Percentiles rank a stretch among this genome's conserved stretches.
Conservation (phyloP, 1,140 invertebrate species). For the Phymastichus coffea region DNA sequence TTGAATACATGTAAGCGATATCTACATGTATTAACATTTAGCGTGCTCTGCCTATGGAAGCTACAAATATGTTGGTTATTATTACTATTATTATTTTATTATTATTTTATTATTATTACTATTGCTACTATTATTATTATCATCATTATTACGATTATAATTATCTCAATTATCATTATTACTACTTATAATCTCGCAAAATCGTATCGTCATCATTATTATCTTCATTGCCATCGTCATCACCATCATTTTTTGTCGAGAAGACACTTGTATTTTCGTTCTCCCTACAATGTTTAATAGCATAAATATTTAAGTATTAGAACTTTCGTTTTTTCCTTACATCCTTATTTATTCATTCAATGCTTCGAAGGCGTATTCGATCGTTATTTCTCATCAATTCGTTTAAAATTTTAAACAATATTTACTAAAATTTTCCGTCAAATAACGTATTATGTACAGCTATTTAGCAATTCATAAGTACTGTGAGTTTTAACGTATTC, state of each 20-base stretch:
- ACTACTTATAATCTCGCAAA: slow-evolving; percentile 27
- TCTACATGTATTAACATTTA: slow-evolving; percentile 48
- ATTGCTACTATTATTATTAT: slow-evolving; percentile 40
- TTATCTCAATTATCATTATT: slow-evolving; percentile 33
- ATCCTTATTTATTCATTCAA: slow-evolving; percentile 27
- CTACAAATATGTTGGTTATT: slow-evolving; percentile 51
- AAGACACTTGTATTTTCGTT: slow-evolving; percentile 49
- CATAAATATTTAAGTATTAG: slow-evolving; percentile 43
- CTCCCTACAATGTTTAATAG: slow-evolving; percentile 44
- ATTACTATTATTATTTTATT: slow-evolving; percentile 43
- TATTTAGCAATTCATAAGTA: too few species aligned
- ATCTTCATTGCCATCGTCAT: slow-evolving; percentile 33
- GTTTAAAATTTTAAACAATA: too few species aligned
- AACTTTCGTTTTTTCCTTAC: slow-evolving; percentile 29
- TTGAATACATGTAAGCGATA: slow-evolving; percentile 33
- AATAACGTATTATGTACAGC: too few species aligned
- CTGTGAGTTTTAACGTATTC: too few species aligned
- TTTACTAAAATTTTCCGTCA: too few species aligned
- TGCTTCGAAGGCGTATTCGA: too few species aligned
- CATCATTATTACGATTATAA: slow-evolving; percentile 34
- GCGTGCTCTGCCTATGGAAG: slow-evolving; percentile 48
- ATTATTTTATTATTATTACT: slow-evolving; percentile 35
- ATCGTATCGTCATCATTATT: slow-evolving; percentile 31
- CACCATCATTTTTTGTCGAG: slow-evolving; percentile 31
- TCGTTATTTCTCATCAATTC: too few species aligned